Evolutionary conservation across 2,888 invertebrate species (phyloP).

Genomic region (Sinelater perroti): DNA sequence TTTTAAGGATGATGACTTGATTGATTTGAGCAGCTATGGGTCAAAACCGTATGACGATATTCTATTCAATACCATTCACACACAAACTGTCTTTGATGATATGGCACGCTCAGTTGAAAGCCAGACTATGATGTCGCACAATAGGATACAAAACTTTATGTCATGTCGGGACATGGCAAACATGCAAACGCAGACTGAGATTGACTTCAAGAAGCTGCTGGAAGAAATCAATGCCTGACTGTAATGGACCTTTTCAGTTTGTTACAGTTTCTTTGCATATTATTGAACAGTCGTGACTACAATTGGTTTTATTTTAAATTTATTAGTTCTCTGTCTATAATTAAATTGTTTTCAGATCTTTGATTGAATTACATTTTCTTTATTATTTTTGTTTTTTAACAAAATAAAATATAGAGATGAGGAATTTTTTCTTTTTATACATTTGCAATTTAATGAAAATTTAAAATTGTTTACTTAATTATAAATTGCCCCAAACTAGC

Average conservation of each 20-base stretch:
- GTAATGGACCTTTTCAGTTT: constrained; percentile 47
- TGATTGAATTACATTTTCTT: no score
- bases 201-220: constrained; percentile 56
- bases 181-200: constrained; percentile 66
- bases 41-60: constrained; percentile 64
- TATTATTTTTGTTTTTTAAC: no score
- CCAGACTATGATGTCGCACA: constrained; percentile 62
- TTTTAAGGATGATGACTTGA: constrained; percentile 5
- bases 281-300: no score
- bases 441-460: no score
- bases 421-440: no score
- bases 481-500: no score
- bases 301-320: no score
- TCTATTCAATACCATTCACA: constrained; percentile 64
- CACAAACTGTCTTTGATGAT: constrained; percentile 69
- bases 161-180: constrained; percentile 58
- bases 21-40: constrained; percentile 42
- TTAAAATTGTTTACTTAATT: no score
- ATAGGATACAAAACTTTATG: constrained; percentile 39
- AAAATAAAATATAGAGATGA: no score
- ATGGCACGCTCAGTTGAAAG: constrained; percentile 68
- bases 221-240: constrained; percentile 60
- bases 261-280: constrained; percentile 1
- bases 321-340: no score
- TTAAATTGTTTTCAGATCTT: no score